Percentiles rank a stretch among this genome's conserved stretches.
Evolutionary conservation across 2,888 invertebrate species (phyloP).

Genomic region (Drosophila prolongata): DNA sequence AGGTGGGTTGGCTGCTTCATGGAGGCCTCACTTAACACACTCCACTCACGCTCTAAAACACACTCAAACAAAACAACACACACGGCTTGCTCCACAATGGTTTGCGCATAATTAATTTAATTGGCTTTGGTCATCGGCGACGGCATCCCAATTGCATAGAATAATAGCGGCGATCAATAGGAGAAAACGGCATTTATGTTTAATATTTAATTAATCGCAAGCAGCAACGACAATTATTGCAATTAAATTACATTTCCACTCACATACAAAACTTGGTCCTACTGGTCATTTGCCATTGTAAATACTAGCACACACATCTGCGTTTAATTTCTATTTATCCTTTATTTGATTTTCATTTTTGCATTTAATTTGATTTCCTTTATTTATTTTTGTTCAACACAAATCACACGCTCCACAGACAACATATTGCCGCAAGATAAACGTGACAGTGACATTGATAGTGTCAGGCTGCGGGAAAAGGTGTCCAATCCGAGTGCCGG

Average conservation of each 20-base stretch:
- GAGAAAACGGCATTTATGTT: constrained; percentile 44
- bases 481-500: constrained; percentile 24
- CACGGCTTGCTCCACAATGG: constrained; percentile 27
- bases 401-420: constrained; percentile 45
- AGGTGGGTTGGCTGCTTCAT: constrained; percentile 45
- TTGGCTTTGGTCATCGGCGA: constrained; percentile 62
- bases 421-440: constrained; percentile 58
- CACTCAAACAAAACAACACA: constrained; percentile 10
- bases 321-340: constrained; percentile 52
- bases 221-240: constrained; percentile 37
- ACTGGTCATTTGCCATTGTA: constrained; percentile 45
- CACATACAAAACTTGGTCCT: constrained; percentile 19
- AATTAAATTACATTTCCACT: constrained; percentile 27
- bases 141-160: constrained; percentile 36
- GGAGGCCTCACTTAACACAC: constrained; percentile 35
- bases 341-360: constrained; percentile 41
- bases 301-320: constrained; percentile 34
- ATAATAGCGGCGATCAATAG: constrained; percentile 32
- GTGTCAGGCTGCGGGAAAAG: constrained; percentile 63
- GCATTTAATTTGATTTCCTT: constrained; percentile 36
- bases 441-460: constrained; percentile 43
- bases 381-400: constrained; percentile 31
- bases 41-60: constrained; percentile 24
- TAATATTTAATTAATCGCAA: constrained; percentile 67
- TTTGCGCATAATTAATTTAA: constrained; percentile 68